Percentiles rank a stretch among this genome's conserved stretches.
Evolutionary conservation across 2,113 vertebrate genomes (phyloP).

Genomic region (Oreocharis arfaki): DNA sequence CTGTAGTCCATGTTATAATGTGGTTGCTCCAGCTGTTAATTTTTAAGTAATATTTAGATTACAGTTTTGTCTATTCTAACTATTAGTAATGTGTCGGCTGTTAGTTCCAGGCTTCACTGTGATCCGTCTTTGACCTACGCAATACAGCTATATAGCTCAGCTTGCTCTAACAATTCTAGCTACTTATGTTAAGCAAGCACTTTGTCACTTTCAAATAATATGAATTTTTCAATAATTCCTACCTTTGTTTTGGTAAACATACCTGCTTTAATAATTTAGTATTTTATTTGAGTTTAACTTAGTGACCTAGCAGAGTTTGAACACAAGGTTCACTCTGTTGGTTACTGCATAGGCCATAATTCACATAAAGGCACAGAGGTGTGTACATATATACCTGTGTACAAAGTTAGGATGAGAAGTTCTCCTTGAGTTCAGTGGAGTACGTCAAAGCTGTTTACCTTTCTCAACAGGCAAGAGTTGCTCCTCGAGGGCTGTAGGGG

Average conservation of each 20-base stretch:
- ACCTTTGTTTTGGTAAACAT: not conserved
- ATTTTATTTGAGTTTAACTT: not conserved
- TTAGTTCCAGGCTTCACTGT: not conserved
- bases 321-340: not conserved
- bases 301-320: not conserved
- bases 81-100: not conserved
- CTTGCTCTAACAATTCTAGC: not conserved
- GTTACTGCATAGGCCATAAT: not conserved
- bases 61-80: not conserved
- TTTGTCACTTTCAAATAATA: not conserved
- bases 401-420: not conserved
- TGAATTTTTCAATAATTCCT: not conserved
- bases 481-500: not conserved
- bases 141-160: not conserved
- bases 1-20: not conserved
- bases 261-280: not conserved
- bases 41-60: not conserved
- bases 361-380: not conserved
- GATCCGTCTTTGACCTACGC: not conserved
- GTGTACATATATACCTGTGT: not conserved
- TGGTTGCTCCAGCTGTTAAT: not conserved
- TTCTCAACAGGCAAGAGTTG: not conserved
- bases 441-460: not conserved
- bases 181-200: not conserved
- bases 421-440: not conserved